These are phyloP conservation scores for Aphidius ervi DNA, from an alignment of 1,140 invertebrate species.

Conservation along the genomic window DNA sequence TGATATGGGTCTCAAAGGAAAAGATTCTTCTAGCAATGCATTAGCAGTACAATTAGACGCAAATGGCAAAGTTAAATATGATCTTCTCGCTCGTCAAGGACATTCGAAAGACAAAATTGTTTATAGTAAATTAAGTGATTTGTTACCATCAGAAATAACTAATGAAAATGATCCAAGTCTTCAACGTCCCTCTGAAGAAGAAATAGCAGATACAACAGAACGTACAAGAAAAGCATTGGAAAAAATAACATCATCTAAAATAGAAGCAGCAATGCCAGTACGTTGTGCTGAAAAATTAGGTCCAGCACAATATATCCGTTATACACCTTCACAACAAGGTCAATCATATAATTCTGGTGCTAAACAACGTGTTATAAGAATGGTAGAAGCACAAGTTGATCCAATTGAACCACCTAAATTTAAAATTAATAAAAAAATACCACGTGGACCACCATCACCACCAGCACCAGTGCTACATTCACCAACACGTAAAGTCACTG, in stretches of 20 bases:
- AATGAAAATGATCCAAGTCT: conserved; percentile 87
- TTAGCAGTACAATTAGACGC: conserved; percentile 91
- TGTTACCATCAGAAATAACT: conserved; percentile 89
- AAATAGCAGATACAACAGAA: conserved; percentile 82
- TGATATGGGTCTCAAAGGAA: conserved; percentile 73
- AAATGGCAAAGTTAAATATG: conserved; percentile 94
- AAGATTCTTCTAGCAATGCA: conserved; percentile 80
- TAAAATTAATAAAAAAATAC: conserved; percentile 95
- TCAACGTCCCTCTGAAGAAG: conserved; percentile 81
- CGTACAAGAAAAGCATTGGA: conserved; percentile 78
- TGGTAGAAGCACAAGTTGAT: conserved; percentile 94
- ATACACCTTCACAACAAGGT: conserved; percentile 96
- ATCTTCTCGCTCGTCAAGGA: conserved; percentile 90
- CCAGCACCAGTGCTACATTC: conserved; percentile 97
- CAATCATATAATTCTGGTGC: conserved; percentile 94
- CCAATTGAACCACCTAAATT: conserved; percentile 97
- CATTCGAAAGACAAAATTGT: conserved; percentile 97
- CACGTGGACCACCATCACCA: conserved; percentile 94
- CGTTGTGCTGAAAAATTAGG: conserved; percentile 83
- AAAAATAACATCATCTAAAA: conserved; percentile 84
- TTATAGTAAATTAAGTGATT: conserved; percentile 91
- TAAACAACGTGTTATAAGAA: conserved; percentile 94
- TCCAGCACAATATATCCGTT: conserved; percentile 94
- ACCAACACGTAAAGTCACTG: conserved; percentile 93
- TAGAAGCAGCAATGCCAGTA: conserved; percentile 91